Conservation (phyloP, 2,113 vertebrate species). For the Pycnonotus jocosus region DNA sequence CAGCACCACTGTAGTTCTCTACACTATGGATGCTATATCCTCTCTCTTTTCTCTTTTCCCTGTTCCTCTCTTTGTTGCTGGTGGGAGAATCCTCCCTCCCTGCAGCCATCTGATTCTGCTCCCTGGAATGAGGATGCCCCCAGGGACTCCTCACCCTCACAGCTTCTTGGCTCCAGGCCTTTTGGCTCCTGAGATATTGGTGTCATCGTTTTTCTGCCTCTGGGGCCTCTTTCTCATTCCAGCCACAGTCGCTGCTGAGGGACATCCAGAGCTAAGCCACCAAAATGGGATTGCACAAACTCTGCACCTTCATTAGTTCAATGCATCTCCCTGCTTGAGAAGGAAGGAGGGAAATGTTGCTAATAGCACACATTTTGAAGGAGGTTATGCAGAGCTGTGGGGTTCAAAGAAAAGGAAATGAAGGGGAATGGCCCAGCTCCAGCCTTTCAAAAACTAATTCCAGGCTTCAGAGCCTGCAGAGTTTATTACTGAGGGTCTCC, state of each 20-base stretch:
- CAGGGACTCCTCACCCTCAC: not conserved
- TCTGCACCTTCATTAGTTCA: conserved; percentile 48
- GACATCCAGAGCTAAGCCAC: conserved; percentile 36
- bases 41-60: not conserved
- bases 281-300: conserved; percentile 35
- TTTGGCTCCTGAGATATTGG: not conserved
- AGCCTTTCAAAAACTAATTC: not conserved
- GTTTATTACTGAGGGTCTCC: not conserved
- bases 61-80: not conserved
- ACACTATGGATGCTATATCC: not conserved
- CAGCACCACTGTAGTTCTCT: not conserved
- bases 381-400: not conserved
- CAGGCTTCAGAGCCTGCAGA: not conserved
- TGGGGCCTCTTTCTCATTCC: conserved; percentile 12
- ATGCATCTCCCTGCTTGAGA: not conserved
- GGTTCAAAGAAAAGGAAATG: not conserved
- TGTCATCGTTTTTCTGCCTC: not conserved
- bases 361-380: conserved; percentile 1
- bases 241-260: not conserved
- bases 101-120: not conserved
- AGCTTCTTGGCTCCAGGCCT: not conserved
- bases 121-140: not conserved
- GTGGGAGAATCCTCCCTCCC: not conserved
- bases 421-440: not conserved
- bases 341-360: not conserved